Conservation (phyloP, 1,140 invertebrate genomes). For the Drosophila bocqueti region DNA sequence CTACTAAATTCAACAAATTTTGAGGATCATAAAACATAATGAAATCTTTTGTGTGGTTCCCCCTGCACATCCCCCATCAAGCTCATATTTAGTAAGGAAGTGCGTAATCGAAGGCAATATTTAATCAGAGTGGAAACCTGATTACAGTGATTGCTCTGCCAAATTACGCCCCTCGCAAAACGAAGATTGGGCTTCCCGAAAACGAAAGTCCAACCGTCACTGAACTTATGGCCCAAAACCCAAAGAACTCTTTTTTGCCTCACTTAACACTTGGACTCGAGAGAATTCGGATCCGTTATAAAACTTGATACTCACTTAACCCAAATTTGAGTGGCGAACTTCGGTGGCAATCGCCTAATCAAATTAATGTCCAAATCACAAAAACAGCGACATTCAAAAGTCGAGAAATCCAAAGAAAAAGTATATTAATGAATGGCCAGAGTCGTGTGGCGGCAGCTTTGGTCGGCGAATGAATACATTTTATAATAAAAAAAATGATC, state of each 20-base stretch:
- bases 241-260: conserved; percentile 18
- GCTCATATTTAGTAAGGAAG: not conserved
- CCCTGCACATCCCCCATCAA: conserved; percentile 5
- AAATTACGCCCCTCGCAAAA: conserved; percentile 22
- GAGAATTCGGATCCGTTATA: conserved; percentile 19
- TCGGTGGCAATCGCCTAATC: conserved; percentile 50
- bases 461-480: conserved; percentile 26
- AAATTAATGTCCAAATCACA: conserved; percentile 49
- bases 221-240: conserved; percentile 12
- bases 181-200: conserved; percentile 30
- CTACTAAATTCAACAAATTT: conserved; percentile 65
- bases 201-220: conserved; percentile 43
- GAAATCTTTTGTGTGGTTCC: conserved; percentile 38
- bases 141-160: conserved; percentile 53
- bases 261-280: conserved; percentile 12
- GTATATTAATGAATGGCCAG: conserved; percentile 27
- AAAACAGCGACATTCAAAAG: conserved; percentile 22
- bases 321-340: conserved; percentile 48
- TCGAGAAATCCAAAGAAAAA: conserved; percentile 15
- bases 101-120: conserved; percentile 18
- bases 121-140: conserved; percentile 35
- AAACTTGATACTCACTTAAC: conserved; percentile 50
- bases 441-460: conserved; percentile 46
- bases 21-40: conserved; percentile 61
- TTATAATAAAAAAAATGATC: conserved; percentile 43